Conservation (phyloP, 2,113 vertebrate genomes). For the Anguilla japonica region DNA sequence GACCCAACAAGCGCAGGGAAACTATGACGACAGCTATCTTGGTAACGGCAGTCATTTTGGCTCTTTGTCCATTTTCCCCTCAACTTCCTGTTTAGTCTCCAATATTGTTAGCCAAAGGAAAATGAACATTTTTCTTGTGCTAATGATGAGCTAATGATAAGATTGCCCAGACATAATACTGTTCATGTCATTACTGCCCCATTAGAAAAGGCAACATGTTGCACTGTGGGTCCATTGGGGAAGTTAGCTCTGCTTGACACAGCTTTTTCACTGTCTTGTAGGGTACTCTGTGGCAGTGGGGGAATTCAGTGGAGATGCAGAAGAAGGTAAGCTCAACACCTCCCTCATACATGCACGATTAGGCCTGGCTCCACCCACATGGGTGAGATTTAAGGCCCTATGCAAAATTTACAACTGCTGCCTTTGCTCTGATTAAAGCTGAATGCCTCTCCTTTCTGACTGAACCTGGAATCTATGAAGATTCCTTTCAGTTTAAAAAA, state of each 20-base stretch:
- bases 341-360: slow-evolving; percentile 13
- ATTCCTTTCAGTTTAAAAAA: neutral
- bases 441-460: neutral
- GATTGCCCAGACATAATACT: neutral
- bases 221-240: neutral
- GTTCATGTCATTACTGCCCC: neutral
- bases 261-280: slow-evolving; percentile 43
- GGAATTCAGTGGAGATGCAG: slow-evolving; percentile 82
- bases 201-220: neutral
- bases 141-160: neutral
- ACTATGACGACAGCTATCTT: slow-evolving; percentile 83
- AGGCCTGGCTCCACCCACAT: neutral
- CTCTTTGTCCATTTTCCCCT: neutral
- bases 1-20: slow-evolving; percentile 70
- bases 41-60: slow-evolving; percentile 57
- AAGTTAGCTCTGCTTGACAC: neutral
- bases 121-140: neutral
- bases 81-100: neutral
- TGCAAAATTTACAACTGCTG: neutral
- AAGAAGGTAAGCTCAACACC: slow-evolving; percentile 75
- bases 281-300: slow-evolving; percentile 87
- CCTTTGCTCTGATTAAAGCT: neutral
- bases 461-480: neutral
- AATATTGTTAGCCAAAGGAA: neutral
- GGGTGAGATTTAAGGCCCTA: no score